Evolutionary conservation across 2,888 invertebrate genomes (phyloP).

Genomic region (Bimastos eiseni): DNA sequence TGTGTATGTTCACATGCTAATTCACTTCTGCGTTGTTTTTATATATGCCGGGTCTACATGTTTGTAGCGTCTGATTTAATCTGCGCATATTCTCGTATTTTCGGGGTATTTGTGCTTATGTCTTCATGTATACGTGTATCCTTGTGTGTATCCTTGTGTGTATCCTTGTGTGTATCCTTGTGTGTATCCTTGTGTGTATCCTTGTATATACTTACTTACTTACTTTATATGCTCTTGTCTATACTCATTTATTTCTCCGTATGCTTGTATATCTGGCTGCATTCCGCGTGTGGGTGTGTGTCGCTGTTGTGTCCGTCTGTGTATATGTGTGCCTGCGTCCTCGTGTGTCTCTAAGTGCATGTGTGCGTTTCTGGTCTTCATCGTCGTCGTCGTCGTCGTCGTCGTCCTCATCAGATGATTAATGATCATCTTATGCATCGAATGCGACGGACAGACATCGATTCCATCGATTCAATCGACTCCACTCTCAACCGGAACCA

Average conservation of each 20-base stretch:
- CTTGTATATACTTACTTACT: neutral
- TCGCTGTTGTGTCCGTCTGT: neutral
- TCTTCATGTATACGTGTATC: neutral
- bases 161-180: too few species aligned
- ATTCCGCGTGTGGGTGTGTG: neutral
- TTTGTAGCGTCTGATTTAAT: neutral
- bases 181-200: neutral
- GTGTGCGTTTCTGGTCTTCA: neutral
- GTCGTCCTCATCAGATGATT: conserved; percentile 22
- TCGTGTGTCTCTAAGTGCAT: neutral
- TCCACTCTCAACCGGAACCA: conserved; percentile 6
- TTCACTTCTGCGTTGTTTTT: too few species aligned
- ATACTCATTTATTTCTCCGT: neutral
- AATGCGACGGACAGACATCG: neutral
- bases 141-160: neutral
- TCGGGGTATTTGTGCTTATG: neutral
- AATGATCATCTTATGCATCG: conserved; percentile 13
- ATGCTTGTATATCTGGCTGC: neutral
- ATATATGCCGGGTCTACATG: neutral
- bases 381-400: conserved; percentile 27
- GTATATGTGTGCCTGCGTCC: neutral
- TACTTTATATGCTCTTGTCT: neutral
- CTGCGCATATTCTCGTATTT: neutral
- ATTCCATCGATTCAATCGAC: neutral
- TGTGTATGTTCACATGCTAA: too few species aligned